Base-by-base conservation (phyloP, 2,113 vertebrate species). In the Cololabis saira region DNA sequence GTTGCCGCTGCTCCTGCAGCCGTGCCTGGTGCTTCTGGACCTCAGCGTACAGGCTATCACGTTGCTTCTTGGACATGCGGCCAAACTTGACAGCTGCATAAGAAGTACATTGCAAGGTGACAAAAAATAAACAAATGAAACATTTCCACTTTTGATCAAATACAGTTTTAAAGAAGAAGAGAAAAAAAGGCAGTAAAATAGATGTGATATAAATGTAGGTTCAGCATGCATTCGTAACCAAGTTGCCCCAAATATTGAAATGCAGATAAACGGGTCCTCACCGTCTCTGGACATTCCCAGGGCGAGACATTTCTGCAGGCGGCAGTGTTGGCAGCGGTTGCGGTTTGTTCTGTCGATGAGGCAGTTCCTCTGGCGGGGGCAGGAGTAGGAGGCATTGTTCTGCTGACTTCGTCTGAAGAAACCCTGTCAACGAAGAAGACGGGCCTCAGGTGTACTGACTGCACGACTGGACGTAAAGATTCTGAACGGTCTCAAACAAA, bases 261-360 rank as follows among this genome's bases (percentile, higher is more conserved):
- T 53, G 15, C 6, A 15, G 47, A 54, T 22, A 40, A 37, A 37
- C 21, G 24, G 44, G 16, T 33, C 60, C 95, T 95, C 90, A 99
- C 98, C 98, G 89, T 99, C 98, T 94, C 98, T 92, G 71, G 98
- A 99, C 98, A 99, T 99, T 94, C 98, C 98, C 77, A 99, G 95
- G 83, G 98, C 97, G 76, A 99, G 96, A 94, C 98, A 99, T 94
- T 99, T 99, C 89, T 99, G 98, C 89, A 99, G 95, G 80, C 98
- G 95, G 92, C 98, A 99, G 90, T 99, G 98, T 89, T 99, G 98
- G 94, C 98, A 99, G 80, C 98, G 96, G 89, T 99, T 99, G 85
- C 98, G 95, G 90, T 99, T 99, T 76, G 98, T 99, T 93, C 98
- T 96, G 94, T 99, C 98, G 86, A 99, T 99, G 93, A 99, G 95